Percentiles rank a stretch among this genome's conserved stretches.
These are phyloP conservation scores for Uropsilus gracilis DNA, from an alignment of 2,113 vertebrate species.

Conservation along the genomic window DNA sequence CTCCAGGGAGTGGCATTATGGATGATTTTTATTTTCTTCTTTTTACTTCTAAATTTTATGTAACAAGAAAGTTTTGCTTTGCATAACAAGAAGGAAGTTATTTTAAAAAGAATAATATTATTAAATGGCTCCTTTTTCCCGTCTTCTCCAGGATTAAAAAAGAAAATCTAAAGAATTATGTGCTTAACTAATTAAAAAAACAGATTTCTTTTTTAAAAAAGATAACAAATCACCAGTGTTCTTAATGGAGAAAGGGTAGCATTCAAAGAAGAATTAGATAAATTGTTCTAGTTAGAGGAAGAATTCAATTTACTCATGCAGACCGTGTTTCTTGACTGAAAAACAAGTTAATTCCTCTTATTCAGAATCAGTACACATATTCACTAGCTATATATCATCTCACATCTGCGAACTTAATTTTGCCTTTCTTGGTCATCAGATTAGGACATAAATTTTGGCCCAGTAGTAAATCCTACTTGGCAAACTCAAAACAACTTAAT, in stretches of 20 bases:
- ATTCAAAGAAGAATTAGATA: constrained; percentile 68
- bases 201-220: constrained; percentile 40
- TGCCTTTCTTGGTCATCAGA: constrained; percentile 65
- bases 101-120: constrained; percentile 56
- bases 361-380: constrained; percentile 66
- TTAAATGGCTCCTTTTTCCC: constrained; percentile 51
- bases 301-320: constrained; percentile 64
- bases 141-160: constrained; percentile 11
- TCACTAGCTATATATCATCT: constrained; percentile 66
- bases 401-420: constrained; percentile 74
- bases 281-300: constrained; percentile 65
- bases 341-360: constrained; percentile 68
- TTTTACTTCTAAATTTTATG: constrained; percentile 52
- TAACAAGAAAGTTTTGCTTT: constrained; percentile 9
- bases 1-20: not conserved
- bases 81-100: constrained; percentile 6
- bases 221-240: constrained; percentile 60
- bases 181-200: constrained; percentile 54
- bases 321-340: constrained; percentile 52
- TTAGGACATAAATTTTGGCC: constrained; percentile 75
- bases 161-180: constrained; percentile 24
- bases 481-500: constrained; percentile 76
- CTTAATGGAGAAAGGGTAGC: constrained; percentile 57
- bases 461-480: constrained; percentile 65
- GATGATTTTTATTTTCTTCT: constrained; percentile 41